Evolutionary conservation across 2,113 vertebrate genomes (phyloP), one percentile per base, ranked within the genome.

Genomic region (Barbus barbus): DNA sequence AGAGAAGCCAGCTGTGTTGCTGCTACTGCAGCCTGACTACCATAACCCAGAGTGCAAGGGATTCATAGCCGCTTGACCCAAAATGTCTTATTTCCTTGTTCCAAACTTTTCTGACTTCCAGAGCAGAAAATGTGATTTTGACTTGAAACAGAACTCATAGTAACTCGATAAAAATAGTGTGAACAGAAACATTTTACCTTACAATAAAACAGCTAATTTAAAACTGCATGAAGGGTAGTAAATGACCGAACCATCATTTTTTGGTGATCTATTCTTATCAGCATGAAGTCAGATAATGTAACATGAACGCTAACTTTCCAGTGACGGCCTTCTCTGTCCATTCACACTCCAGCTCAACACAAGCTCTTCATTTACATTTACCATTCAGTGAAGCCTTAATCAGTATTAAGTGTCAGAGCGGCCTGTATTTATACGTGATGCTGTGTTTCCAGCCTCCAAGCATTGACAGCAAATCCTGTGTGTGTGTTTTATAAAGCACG

Each of bases 401-500:
- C 90, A 89, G 89, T 86, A 88, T 91, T 91, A 90, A 89, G 86
- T 94, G 92, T 95, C 90, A 92, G 91, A 94, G 90, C 93, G 86
- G 93, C 89, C 89, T 90, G 88, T 93, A 94, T 94, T 96, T 94
- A 95, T 94, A 95, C 92, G 93, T 93, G 94, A 95, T 94, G 92
- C 90, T 91, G 87, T 84, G 89, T 94, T 91, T 94, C 92, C 92
- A 94, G 90, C 91, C 92, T 92, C 89, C 89, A 90, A 93, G 94
- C 94, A 96, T 93, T 96, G 94, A 96, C 92, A 92, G 95, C 95
- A 96, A 93, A 97, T 96, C 95, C 94, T 95, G 94, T 91, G 93
- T 95, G 93, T 95, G 94, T 96, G 94, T 96, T 98, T 97, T 96
- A 97, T 96, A 97, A 96, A 97, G 96, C 95, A 92, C 94, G 92